Base-by-base conservation (phyloP, 92 coral and sea anemone species). In the Pocillopora grandis region DNA sequence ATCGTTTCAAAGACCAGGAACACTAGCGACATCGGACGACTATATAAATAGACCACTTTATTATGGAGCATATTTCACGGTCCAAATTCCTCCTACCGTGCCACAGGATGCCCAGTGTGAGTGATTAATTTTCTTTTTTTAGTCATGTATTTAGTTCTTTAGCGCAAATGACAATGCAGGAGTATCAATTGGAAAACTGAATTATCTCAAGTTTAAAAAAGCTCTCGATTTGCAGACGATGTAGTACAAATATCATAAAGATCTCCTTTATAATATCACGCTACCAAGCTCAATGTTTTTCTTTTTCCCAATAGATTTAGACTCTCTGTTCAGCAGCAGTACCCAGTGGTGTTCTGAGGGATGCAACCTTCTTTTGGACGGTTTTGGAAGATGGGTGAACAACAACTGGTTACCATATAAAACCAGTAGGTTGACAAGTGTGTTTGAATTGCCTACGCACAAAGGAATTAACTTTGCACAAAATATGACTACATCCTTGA, bases 321-420 rank as follows among this genome's bases (percentile, higher is more conserved):
- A 83, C 15, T 62, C 18, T 14, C 76, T 90, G 58, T 79, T 82
- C 77, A 78, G 84, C 68, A 81, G 65, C 35, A 92, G 86, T 31
- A 20, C 86, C 18, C 69, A 68, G 20, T 85, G 93, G 92, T 92
- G 96, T 42, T 79, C 90, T 14, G 92, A 81, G 63, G 27, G 68
- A 10, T 95, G 98, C 64, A 76, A 64, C 35, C 83, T 92, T 11
- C 79, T 95, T 57, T 84, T 91, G 97, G 97, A 95, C 79, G 98
- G 98, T 60, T 92, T 83, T 82, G 98, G 98, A 67, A 85, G 95
- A 20, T 95, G 98, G 98, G 83, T 84, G 33, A 88, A 88, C 58
- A 86, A 62, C 49, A 49, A 77, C 14, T 93, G 97, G 97, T 62
- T 83, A 9, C 90, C 92, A 2, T 91, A 78, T 76, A 13, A 86